Conservation (phyloP, 2,888 invertebrate species). For the Dromius quadrimaculatus region DNA sequence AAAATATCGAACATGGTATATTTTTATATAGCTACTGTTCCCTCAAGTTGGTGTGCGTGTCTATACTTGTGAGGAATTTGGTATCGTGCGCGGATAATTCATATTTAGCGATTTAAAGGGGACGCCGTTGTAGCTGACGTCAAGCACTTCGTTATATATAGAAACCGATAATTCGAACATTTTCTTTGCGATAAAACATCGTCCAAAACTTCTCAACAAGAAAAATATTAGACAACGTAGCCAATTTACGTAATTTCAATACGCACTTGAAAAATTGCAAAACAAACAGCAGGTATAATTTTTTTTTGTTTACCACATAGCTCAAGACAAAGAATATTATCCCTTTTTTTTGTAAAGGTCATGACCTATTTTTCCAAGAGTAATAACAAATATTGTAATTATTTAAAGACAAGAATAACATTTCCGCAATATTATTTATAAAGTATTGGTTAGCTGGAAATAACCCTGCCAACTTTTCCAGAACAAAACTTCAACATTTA, state of each 20-base stretch:
- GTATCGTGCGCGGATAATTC: conserved; percentile 42
- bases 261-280: no score
- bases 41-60: conserved; percentile 18
- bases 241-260: no score
- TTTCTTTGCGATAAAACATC: conserved; percentile 25
- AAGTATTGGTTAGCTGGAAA: conserved; percentile 15
- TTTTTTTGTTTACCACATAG: no score
- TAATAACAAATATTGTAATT: no score
- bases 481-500: conserved; percentile 3
- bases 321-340: no score
- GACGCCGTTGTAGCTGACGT: conserved; percentile 45
- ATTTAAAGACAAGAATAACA: conserved; percentile 24
- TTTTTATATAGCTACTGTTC: conserved; percentile 26
- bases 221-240: not conserved
- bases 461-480: conserved; percentile 17
- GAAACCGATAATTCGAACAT: conserved; percentile 42
- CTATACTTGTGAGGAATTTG: conserved; percentile 23
- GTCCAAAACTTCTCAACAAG: conserved; percentile 14
- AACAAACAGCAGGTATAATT: no score
- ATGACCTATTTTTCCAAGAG: no score
- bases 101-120: conserved; percentile 47
- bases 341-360: no score
- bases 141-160: conserved; percentile 40
- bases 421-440: conserved; percentile 31
- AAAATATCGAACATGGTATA: conserved; percentile 29